phyloP scores from a whole-genome alignment of 2,113 vertebrate species.

The Vanacampus margaritifer region DNA sequence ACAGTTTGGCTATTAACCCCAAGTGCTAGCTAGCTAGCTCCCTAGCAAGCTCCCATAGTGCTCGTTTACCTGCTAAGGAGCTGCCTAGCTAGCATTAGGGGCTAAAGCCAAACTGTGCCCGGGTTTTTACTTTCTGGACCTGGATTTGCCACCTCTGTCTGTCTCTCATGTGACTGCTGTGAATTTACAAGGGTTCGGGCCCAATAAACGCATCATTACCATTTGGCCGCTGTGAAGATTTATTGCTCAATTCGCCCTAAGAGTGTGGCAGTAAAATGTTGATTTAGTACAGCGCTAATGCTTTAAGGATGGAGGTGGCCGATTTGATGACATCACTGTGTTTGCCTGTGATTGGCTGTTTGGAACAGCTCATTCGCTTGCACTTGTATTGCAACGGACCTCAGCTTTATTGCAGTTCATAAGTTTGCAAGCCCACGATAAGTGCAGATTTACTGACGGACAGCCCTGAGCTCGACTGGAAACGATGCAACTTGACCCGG shows the following conservation, averaged over 20 bases:
- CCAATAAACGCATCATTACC: constrained; percentile 42
- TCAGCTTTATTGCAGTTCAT: neutral
- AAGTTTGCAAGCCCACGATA: neutral
- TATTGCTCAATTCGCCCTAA: constrained; percentile 21
- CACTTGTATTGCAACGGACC: neutral
- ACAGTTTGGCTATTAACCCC: no score
- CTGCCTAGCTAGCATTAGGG: no score
- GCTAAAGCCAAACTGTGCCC: no score
- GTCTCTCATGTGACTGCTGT: constrained; percentile 35
- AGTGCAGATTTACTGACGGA: neutral
- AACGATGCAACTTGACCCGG: no score
- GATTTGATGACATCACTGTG: constrained; percentile 11
- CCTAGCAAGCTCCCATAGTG: no score
- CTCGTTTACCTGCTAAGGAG: no score
- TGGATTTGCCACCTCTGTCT: no score
- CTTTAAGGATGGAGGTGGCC: constrained; percentile 12
- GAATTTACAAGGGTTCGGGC: constrained; percentile 39
- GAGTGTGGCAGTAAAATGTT: constrained; percentile 17
- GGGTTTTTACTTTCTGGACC: no score
- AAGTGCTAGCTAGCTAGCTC: no score
- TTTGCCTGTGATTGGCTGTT: constrained; percentile 15
- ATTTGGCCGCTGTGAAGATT: constrained; percentile 38
- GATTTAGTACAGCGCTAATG: constrained; percentile 42
- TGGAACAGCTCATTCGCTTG: neutral
- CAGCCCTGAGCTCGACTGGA: no score